phyloP scores from a whole-genome alignment of 2,797 vertebrate genomes.

The Arremon brunneinucha region DNA sequence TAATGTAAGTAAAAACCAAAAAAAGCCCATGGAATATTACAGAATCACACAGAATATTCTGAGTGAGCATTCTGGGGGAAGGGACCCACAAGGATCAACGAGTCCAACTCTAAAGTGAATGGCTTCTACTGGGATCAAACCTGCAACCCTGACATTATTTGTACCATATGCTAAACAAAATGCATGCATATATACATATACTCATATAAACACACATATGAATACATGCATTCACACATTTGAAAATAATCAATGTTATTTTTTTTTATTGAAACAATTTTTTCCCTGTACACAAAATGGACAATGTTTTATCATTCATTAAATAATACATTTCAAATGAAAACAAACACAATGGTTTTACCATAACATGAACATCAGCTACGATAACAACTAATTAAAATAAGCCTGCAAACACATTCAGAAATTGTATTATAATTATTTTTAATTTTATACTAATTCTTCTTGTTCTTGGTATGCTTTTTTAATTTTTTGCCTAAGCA shows the following conservation, averaged over 20 bases:
- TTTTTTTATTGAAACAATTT: not conserved
- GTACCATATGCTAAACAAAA: not conserved
- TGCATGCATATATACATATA: not conserved
- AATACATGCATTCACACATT: not conserved
- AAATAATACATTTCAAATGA: not conserved
- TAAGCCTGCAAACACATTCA: not conserved
- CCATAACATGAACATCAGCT: not conserved
- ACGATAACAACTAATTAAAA: not conserved
- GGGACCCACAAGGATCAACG: fast-evolving
- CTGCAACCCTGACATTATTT: fast-evolving
- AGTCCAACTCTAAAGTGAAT: not conserved
- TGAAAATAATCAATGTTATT: not conserved
- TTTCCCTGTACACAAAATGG: not conserved
- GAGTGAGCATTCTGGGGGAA: not conserved
- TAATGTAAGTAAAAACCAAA: not conserved
- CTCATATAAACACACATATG: not conserved
- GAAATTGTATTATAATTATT: not conserved
- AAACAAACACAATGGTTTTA: not conserved
- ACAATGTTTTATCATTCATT: not conserved
- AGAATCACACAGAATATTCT: not conserved
- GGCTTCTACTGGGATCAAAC: not conserved
- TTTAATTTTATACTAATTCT: not conserved
- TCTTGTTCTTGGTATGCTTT: not conserved
- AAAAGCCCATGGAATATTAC: not conserved
- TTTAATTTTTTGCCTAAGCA: not conserved